Evolutionary conservation across 2,888 invertebrate species (phyloP).

Genomic region (Reticulitermes lucifugus): DNA sequence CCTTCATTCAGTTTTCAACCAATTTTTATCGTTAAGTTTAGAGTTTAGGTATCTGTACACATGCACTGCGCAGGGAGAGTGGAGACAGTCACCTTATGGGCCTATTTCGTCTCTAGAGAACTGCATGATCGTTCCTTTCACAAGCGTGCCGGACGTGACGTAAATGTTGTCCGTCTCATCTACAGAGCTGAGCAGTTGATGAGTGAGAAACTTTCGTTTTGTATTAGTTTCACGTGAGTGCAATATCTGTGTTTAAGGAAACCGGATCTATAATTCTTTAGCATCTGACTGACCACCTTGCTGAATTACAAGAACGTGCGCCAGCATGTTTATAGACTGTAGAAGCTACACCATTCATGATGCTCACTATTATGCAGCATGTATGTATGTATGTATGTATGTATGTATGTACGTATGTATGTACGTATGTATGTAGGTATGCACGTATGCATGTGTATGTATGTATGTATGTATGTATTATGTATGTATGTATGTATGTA

Average conservation of each 20-base stretch:
- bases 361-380: not conserved
- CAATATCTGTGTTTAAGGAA: not conserved
- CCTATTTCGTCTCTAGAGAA: not conserved
- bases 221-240: not conserved
- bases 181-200: not conserved
- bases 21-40: not conserved
- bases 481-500: too few relatives aligned
- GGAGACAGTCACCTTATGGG: not conserved
- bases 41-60: not conserved
- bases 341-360: not conserved
- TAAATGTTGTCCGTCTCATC: not conserved
- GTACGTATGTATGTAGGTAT: too few relatives aligned
- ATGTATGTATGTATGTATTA: too few relatives aligned
- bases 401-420: too few relatives aligned
- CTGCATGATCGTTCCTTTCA: not conserved
- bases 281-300: not conserved
- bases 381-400: too few relatives aligned
- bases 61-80: too few relatives aligned
- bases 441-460: too few relatives aligned
- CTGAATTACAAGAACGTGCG: not conserved
- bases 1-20: not conserved
- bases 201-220: not conserved
- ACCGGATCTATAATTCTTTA: not conserved
- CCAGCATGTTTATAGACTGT: not conserved
- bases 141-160: not conserved